These are phyloP conservation scores for Mesochorus sp. DNA, from an alignment of 2,888 invertebrate genomes.

Conservation along the genomic window DNA sequence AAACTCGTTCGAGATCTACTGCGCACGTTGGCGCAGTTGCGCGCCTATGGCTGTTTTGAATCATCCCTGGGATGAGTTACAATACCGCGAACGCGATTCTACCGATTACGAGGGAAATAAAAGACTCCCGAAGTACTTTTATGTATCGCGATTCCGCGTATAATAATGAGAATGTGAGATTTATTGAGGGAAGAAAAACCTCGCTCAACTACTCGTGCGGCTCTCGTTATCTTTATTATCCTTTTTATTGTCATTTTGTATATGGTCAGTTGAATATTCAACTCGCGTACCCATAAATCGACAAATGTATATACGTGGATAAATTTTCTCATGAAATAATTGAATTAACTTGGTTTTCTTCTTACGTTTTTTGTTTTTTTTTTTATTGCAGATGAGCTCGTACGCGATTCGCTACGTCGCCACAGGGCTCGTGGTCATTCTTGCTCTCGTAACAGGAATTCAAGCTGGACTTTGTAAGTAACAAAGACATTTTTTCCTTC, in stretches of 20 bases:
- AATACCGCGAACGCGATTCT: conserved; percentile 19
- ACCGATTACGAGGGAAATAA: neutral
- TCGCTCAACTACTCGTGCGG: too few species aligned
- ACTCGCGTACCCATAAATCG: conserved; percentile 40
- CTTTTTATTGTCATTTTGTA: conserved; percentile 11
- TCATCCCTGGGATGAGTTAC: neutral
- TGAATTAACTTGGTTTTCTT: conserved; percentile 4
- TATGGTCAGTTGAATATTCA: conserved; percentile 66
- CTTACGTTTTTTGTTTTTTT: conserved; percentile 50
- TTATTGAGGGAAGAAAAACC: neutral
- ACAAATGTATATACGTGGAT: neutral
- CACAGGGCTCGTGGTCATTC: conserved; percentile 71
- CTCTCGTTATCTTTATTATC: conserved; percentile 19
- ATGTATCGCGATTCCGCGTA: conserved; percentile 24
- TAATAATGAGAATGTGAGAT: conserved; percentile 35
- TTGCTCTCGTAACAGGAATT: conserved; percentile 73
- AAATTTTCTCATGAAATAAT: neutral
- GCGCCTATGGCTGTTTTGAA: neutral
- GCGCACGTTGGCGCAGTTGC: too few species aligned
- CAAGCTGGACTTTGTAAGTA: conserved; percentile 60
- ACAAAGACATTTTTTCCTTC: neutral
- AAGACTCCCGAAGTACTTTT: conserved; percentile 15
- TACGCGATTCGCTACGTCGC: conserved; percentile 69
- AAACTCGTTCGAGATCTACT: neutral
- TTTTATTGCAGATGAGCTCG: conserved; percentile 79